phyloP scores from a whole-genome alignment of 2,797 vertebrate species.

The Tadarida brasiliensis region DNA sequence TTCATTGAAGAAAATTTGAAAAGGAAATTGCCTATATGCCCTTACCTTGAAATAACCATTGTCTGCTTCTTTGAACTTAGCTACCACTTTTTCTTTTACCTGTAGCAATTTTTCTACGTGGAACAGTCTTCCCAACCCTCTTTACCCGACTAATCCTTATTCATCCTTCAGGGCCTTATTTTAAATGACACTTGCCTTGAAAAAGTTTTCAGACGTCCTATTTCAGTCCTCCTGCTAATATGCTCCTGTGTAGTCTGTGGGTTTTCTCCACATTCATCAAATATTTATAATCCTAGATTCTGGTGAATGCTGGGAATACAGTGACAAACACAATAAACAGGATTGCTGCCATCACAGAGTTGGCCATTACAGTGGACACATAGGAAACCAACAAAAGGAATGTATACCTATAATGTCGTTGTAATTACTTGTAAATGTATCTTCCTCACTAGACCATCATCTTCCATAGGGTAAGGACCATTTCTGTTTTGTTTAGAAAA shows the following conservation, averaged over 20 bases:
- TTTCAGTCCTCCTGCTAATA: background rate
- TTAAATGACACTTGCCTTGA: background rate
- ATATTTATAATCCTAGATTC: slow-evolving; percentile 20
- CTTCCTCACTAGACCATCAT: background rate
- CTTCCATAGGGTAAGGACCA: background rate
- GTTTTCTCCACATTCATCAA: background rate
- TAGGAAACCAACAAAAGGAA: slow-evolving; percentile 9
- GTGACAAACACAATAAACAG: background rate
- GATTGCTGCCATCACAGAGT: background rate
- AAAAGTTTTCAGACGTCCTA: slow-evolving; percentile 15
- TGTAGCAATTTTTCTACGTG: background rate
- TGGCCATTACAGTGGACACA: background rate
- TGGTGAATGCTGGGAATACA: background rate
- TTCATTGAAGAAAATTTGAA: slow-evolving; percentile 38
- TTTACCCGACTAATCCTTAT: background rate
- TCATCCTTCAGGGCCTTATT: background rate
- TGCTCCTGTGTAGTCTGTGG: background rate
- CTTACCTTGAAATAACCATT: background rate
- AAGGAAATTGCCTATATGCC: background rate
- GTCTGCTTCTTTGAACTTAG: background rate
- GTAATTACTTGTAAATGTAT: background rate
- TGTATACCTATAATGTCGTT: background rate
- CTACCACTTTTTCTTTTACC: background rate
- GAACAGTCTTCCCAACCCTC: background rate
- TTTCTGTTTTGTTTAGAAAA: background rate